Evolutionary conservation across 2,888 invertebrate species (phyloP).

Genomic region (Prosopocoilus inquinatus): DNA sequence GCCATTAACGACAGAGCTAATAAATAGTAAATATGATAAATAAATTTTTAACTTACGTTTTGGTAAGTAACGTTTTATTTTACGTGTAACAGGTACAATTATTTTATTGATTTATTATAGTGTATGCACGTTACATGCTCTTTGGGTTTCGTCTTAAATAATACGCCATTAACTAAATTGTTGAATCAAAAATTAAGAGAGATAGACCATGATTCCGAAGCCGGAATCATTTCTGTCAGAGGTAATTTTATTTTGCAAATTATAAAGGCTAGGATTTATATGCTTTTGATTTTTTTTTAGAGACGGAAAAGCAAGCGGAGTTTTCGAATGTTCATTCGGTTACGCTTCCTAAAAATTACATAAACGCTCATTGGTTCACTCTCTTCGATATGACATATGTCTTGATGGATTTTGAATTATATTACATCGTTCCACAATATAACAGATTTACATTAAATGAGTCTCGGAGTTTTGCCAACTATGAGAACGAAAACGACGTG

Average conservation of each 20-base stretch:
- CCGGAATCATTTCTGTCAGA: too few species aligned
- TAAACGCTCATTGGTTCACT: slow-evolving; percentile 15
- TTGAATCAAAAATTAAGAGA: too few species aligned
- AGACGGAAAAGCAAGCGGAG: slow-evolving; percentile 3
- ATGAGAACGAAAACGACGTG: not conserved
- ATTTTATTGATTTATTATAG: too few species aligned
- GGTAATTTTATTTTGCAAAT: not conserved
- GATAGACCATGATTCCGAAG: too few species aligned
- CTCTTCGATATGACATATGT: slow-evolving; percentile 26
- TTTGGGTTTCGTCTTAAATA: too few species aligned
- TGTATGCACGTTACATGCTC: too few species aligned
- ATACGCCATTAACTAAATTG: too few species aligned
- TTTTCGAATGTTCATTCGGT: not conserved
- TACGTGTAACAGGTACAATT: too few species aligned
- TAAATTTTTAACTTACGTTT: slow-evolving; percentile 4
- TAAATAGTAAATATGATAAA: slow-evolving; percentile 11
- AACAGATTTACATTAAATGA: not conserved
- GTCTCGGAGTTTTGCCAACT: not conserved
- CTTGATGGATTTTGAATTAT: slow-evolving; percentile 21
- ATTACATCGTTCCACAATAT: slow-evolving; percentile 15
- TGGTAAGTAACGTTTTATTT: slow-evolving; percentile 2
- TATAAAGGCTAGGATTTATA: too few species aligned
- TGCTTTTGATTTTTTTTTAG: slow-evolving; percentile 6
- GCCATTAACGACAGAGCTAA: too few species aligned
- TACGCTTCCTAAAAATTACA: not conserved